phyloP scores from a whole-genome alignment of 64 coral and sea anemone genomes.

The Stichodactyla mertensii region DNA sequence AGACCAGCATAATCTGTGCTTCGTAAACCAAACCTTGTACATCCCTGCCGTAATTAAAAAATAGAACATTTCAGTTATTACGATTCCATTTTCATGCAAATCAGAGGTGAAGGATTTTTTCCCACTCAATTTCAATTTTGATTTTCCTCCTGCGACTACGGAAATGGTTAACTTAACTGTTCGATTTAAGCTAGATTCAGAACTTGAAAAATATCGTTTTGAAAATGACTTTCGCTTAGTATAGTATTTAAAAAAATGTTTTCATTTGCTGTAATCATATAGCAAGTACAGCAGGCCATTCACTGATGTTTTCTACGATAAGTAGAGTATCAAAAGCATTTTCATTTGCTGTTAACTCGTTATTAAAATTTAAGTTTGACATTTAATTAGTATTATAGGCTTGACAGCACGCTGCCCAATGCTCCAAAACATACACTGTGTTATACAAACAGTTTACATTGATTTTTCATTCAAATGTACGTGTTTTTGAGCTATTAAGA shows the following conservation, averaged over 20 bases:
- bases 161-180: no score
- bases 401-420: background rate
- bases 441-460: background rate
- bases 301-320: background rate
- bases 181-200: no score
- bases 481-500: background rate
- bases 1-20: background rate
- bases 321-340: background rate
- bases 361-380: background rate
- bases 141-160: no score
- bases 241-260: no score
- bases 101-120: background rate
- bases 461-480: background rate
- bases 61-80: no score
- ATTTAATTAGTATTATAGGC: background rate
- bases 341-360: background rate
- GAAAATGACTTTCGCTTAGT: no score
- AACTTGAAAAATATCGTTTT: no score
- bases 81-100: background rate
- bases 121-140: no score
- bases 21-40: background rate
- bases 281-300: background rate
- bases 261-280: no score
- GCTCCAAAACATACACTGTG: background rate
- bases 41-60: background rate